phyloP scores from a whole-genome alignment of 2,113 vertebrate genomes.

The Oryzias javanicus region DNA sequence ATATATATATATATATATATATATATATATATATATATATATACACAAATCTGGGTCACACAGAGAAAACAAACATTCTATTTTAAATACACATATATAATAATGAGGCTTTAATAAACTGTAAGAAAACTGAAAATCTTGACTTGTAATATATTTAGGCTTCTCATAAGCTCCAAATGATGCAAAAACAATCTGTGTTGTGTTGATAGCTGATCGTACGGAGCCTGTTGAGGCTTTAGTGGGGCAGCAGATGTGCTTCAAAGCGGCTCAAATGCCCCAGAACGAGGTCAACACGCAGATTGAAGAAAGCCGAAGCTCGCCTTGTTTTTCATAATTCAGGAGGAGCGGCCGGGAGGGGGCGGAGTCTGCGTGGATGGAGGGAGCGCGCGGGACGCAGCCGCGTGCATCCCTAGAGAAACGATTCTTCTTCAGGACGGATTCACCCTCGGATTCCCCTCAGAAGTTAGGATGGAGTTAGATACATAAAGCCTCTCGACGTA shows the following conservation, averaged over 20 bases:
- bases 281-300: constrained; percentile 30
- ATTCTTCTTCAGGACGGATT: constrained; percentile 24
- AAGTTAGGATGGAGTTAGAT: constrained; percentile 41
- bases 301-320: constrained; percentile 46
- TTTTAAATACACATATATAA: no score
- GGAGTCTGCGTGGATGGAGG: constrained; percentile 41
- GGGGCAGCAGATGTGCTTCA: constrained; percentile 17
- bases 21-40: no score
- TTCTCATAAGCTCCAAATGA: no score
- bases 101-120: no score
- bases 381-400: background rate
- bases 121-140: no score
- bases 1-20: no score
- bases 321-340: constrained; percentile 59
- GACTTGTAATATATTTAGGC: no score
- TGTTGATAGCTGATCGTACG: no score
- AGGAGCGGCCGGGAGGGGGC: constrained; percentile 25
- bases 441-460: constrained; percentile 23
- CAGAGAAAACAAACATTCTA: no score
- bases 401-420: constrained; percentile 34
- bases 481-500: constrained; percentile 14
- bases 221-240: background rate
- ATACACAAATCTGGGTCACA: no score
- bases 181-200: no score
- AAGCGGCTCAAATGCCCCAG: background rate